Conservation (phyloP, 2,113 vertebrate genomes). For the Coreoperca whiteheadi region DNA sequence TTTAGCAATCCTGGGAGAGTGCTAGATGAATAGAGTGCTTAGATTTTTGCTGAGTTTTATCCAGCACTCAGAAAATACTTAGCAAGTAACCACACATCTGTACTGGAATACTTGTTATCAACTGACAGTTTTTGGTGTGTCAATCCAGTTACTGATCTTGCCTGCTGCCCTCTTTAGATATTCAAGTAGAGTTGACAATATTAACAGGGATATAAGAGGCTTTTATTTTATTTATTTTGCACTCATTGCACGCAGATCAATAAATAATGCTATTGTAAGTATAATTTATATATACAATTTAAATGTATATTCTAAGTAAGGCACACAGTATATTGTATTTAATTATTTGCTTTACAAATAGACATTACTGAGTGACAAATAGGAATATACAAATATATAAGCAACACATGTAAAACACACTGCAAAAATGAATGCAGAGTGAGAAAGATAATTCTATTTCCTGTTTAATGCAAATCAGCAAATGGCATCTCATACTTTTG, state of each 20-base stretch:
- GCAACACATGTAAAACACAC: not conserved
- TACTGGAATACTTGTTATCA: slow-evolving; percentile 19
- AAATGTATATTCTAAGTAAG: not conserved
- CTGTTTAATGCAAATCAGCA: not conserved
- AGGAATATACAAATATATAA: too few relatives aligned
- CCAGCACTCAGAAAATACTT: slow-evolving; percentile 45
- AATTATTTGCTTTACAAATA: not conserved
- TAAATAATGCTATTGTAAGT: not conserved
- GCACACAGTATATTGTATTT: not conserved
- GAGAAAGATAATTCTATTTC: not conserved
- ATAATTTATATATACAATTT: not conserved
- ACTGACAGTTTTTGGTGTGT: slow-evolving; percentile 10
- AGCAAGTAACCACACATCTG: slow-evolving; percentile 27
- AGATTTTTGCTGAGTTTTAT: slow-evolving; percentile 58
- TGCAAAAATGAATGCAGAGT: not conserved
- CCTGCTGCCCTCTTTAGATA: not conserved
- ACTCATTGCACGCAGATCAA: not conserved
- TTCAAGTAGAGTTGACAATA: not conserved
- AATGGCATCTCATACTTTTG: slow-evolving; percentile 6
- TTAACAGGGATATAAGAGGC: not conserved
- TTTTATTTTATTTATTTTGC: not conserved
- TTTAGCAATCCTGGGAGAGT: slow-evolving; percentile 53
- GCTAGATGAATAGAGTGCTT: slow-evolving; percentile 51
- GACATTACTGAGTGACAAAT: not conserved
- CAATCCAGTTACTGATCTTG: slow-evolving; percentile 15